phyloP scores from a whole-genome alignment of 2,797 vertebrate genomes.

The Lindbergichthys nudifrons region DNA sequence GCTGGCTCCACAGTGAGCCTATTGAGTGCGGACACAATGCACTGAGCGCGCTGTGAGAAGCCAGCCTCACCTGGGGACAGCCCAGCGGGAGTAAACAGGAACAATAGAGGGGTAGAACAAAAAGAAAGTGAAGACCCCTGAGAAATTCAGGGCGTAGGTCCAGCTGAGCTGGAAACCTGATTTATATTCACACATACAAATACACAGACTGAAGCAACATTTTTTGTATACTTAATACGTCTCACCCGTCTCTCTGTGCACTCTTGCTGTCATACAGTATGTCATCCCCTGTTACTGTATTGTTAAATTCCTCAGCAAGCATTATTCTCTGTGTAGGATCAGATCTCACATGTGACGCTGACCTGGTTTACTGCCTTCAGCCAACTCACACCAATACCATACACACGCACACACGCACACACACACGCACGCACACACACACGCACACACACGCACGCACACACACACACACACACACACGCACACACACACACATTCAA shows the following conservation, averaged over 20 bases:
- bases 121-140: conserved; percentile 84
- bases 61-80: conserved; percentile 59
- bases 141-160: conserved; percentile 77
- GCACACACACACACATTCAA: too few relatives aligned
- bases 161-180: conserved; percentile 62
- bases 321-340: conserved; percentile 40
- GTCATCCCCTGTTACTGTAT: conserved; percentile 30
- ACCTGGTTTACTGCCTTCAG: too few relatives aligned
- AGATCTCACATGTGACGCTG: conserved; percentile 39
- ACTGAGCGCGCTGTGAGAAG: conserved; percentile 67
- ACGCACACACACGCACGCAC: too few relatives aligned
- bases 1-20: conserved; percentile 61
- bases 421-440: too few relatives aligned
- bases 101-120: conserved; percentile 76
- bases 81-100: conserved; percentile 62
- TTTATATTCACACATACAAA: conserved; percentile 30
- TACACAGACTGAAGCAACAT: not conserved
- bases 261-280: not conserved
- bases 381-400: too few relatives aligned
- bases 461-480: too few relatives aligned
- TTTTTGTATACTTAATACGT: conserved; percentile 23
- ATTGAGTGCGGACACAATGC: conserved; percentile 70
- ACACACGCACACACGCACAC: too few relatives aligned
- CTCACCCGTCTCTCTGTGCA: conserved; percentile 30
- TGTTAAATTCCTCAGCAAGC: conserved; percentile 43